Base-by-base conservation (phyloP, 2,888 invertebrate species). In the Cetonia aurata region DNA sequence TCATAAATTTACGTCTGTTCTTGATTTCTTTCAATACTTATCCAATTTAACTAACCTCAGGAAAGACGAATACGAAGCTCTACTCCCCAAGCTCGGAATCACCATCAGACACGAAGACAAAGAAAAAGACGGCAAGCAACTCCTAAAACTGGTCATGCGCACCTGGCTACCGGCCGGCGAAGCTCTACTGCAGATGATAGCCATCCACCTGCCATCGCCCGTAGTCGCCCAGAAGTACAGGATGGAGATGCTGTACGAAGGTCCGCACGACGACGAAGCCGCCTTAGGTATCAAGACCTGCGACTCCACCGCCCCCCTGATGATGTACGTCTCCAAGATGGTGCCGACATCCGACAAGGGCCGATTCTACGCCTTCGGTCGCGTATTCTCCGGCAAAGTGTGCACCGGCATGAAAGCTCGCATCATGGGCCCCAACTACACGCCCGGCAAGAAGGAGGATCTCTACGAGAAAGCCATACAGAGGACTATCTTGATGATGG, bases 311-410 rank as follows among this genome's bases (percentile, higher is more conserved):
- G 99, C 94, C 52, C 99, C 98, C 13, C 90, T 99, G 71, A 99
- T 99, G 98, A 99, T 99, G 99, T 99, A 99, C 91, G 90, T 99
- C 77, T 98, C 98, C 60, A 99, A 99, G 88, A 99, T 99, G 99
- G 99, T 99, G 85, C 99, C 99, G 77, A 99, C 99, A 13, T 93
- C 96, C 12, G 99, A 99, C 86, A 99, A 99, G 89, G 99, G 99
- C 74, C 94, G 99, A 84, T 99, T 99, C 93, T 99, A 98, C 86
- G 99, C 99, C 73, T 99, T 99, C 85, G 99, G 99, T 62, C 98
- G 99, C 87, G 99, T 99, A 37, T 99, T 99, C 90, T 95, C 99
- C 78, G 99, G 99, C 80, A 96, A 93, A 86, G 75, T 94, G 8
- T 88, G 92, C 77, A 96, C 96, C 69, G 96, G 96, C 70, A 91